Base-by-base conservation (phyloP, 2,797 vertebrate species). In the Sebastes minor region DNA sequence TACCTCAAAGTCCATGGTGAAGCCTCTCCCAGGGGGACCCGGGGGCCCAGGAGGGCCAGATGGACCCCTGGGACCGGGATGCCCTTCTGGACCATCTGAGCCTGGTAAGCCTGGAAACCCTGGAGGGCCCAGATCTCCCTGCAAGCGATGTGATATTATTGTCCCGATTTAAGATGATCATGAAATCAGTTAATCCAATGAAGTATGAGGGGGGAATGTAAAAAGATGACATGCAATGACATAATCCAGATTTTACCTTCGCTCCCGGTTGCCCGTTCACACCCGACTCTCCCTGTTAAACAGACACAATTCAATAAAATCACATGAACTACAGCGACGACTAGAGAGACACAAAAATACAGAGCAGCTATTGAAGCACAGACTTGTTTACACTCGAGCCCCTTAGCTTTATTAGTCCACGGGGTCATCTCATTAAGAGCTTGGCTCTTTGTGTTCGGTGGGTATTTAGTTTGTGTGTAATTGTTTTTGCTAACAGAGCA, bases 101-200 rank as follows among this genome's bases (percentile, higher is more conserved):
- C 98, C 97, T 4, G 87, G 82, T 35, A 95, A 80, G 14, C 98
- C 98, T 81, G 97, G 96, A 52, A 95, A 91, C 2, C 98, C 98
- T 79, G 90, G 73, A 73, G 92, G 80, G 23, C 98, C 98, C 86
- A 76, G 85, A 76, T 97, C 97, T 65, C 98, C 98, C 98, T 99
- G 74, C 38, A 85, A 65, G 11, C 63, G 2, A 71, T 2, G 25
- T 4, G 23, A 46, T 3, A 49, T 0, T 52, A n/a, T n/a, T 1
- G 10, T 11, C 2, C 2, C 4, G 5, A 63, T 35, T 52, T 9
- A 65, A 60, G 1, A 53, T 11, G 1, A 61, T 35, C 12, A 22
- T 8, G 10, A 11, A 11, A 11, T 76, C 14, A 49, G 20, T 52
- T n/a, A 22, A 55, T 1, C 2, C 2, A 25, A 59, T 49, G 18